Evolutionary conservation across 2,797 vertebrate species (phyloP).

Genomic region (Sebastes reedi): DNA sequence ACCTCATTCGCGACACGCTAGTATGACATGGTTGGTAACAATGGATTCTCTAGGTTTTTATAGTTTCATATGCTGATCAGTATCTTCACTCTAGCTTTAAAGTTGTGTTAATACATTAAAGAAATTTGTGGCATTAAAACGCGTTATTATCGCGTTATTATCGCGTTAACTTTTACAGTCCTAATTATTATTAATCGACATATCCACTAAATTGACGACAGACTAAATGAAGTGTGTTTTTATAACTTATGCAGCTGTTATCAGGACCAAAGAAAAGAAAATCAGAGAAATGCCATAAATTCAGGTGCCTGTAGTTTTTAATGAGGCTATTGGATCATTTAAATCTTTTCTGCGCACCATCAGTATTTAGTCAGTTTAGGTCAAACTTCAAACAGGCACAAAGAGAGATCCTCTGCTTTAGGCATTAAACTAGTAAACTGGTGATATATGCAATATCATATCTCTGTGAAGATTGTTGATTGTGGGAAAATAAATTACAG

Average conservation of each 20-base stretch:
- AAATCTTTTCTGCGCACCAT: background rate
- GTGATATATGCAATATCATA: background rate
- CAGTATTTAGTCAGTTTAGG: background rate
- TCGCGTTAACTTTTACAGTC: no score
- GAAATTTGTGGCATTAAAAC: no score
- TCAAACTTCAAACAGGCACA: background rate
- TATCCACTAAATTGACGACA: no score
- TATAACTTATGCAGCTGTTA: background rate
- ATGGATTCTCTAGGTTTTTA: no score
- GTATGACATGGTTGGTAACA: no score
- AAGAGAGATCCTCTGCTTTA: background rate
- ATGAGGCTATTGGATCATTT: background rate
- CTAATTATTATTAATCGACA: background rate
- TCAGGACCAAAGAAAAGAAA: background rate
- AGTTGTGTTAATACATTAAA: rapidly evolving
- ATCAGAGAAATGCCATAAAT: background rate
- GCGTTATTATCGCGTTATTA: no score
- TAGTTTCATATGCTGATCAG: no score
- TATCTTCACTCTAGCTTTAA: no score
- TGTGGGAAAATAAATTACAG: background rate
- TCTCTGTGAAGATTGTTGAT: background rate
- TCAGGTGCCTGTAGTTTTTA: background rate
- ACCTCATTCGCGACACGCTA: no score
- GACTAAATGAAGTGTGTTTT: no score
- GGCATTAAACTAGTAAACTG: background rate